These are phyloP conservation scores for Protaetia brevitarsis DNA, from an alignment of 1,140 invertebrate species.

Conservation along the genomic window DNA sequence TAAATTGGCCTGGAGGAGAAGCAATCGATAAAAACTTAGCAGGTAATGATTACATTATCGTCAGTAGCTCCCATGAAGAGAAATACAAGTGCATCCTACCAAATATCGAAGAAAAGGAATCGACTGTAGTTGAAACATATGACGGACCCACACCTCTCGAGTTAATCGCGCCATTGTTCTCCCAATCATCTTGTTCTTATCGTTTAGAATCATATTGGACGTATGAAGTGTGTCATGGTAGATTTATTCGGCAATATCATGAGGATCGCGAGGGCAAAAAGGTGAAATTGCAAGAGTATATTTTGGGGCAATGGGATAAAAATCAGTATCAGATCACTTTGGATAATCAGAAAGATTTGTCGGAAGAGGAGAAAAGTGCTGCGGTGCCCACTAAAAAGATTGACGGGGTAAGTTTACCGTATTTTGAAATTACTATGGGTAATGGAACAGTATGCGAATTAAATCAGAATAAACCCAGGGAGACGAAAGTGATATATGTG, in stretches of 20 bases:
- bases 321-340: conserved; percentile 51
- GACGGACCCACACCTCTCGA: conserved; percentile 72
- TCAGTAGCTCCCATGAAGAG: conserved; percentile 66
- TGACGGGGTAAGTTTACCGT: conserved; percentile 81
- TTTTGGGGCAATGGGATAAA: conserved; percentile 70
- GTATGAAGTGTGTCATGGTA: conserved; percentile 94
- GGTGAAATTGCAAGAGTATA: conserved; percentile 77
- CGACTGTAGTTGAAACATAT: conserved; percentile 57
- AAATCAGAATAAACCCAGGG: conserved; percentile 73
- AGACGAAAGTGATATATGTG: conserved; percentile 78
- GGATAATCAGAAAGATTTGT: conserved; percentile 54
- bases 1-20: conserved; percentile 75
- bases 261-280: conserved; percentile 88
- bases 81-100: conserved; percentile 76
- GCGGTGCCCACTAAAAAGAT: conserved; percentile 68
- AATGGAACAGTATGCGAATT: conserved; percentile 90
- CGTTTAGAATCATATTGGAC: conserved; percentile 94
- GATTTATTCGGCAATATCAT: conserved; percentile 88
- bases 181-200: conserved; percentile 74
- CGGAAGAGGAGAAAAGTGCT: conserved; percentile 52
- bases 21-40: conserved; percentile 51
- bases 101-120: conserved; percentile 58
- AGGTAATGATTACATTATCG: conserved; percentile 53
- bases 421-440: conserved; percentile 74
- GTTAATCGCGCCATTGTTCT: conserved; percentile 72